phyloP scores from a whole-genome alignment of 1,140 invertebrate species.

The Bradysia coprophila region DNA sequence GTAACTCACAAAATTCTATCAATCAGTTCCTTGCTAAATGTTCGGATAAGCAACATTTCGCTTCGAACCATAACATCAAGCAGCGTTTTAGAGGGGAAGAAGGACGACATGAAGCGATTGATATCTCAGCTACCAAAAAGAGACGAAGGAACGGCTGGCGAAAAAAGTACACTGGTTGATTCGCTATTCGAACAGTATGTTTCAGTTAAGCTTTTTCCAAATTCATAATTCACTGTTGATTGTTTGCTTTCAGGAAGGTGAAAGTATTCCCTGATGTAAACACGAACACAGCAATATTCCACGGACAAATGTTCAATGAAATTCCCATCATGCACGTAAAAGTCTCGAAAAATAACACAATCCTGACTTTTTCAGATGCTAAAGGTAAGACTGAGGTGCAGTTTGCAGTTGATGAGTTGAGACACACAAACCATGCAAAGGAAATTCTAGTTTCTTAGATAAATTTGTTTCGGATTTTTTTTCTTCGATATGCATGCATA shows the following conservation, averaged over 20 bases:
- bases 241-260: constrained; percentile 35
- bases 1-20: too few relatives aligned
- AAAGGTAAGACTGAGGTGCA: too few relatives aligned
- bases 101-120: too few relatives aligned
- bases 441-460: too few relatives aligned
- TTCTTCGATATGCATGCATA: too few relatives aligned
- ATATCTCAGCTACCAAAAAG: constrained; percentile 25
- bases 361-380: constrained; percentile 50
- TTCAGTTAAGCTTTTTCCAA: background rate
- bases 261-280: constrained; percentile 54
- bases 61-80: background rate
- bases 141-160: constrained; percentile 49
- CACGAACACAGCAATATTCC: constrained; percentile 52
- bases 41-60: background rate
- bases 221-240: constrained; percentile 5
- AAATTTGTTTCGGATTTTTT: too few relatives aligned
- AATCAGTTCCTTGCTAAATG: too few relatives aligned
- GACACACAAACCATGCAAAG: too few relatives aligned
- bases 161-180: constrained; percentile 38
- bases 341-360: constrained; percentile 72
- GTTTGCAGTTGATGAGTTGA: too few relatives aligned
- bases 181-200: constrained; percentile 19
- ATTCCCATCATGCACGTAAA: constrained; percentile 68
- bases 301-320: constrained; percentile 57
- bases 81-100: too few relatives aligned